Base-by-base conservation (phyloP, 2,797 vertebrate species). In the Mareca strepera region DNA sequence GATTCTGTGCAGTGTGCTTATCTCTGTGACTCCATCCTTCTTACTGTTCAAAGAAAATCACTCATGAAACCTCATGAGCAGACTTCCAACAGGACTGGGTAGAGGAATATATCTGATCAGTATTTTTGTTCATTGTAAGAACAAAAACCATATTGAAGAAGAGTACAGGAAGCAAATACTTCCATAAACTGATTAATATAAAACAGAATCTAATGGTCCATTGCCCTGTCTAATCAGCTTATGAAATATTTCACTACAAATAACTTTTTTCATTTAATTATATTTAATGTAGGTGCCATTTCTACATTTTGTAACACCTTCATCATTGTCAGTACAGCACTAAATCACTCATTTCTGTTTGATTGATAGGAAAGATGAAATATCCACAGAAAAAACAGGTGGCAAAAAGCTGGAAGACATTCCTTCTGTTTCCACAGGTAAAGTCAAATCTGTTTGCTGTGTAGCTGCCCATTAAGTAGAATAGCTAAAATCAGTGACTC, bases 341-440 rank as follows among this genome's bases (percentile, higher is more conserved):
- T 63, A 85, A 66, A 79, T 76, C 33, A 52, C 35, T 90, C 25
- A 35, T 96, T 94, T 91, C 56, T 96, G 44, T 91, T 96, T 77
- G 88, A 48, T 79, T 94, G 37, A 77, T 80, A 98, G 98, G 96
- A 98, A 98, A 95, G 97, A 97, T 64, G 97, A 97, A 93, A 77
- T 96, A 81, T 60, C 94, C 16, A 37, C 93, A 70, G 94, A 97
- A 62, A 96, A 97, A 91, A 80, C 73, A 28, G 63, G 92, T 73
- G 55, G 53, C 63, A 97, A 96, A 96, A 90, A 94, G 52, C 14
- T 72, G 6, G 93, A 91, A 44, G 94, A 97, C 17, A 82, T 76
- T 28, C 52, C 93, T 60, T 77, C 84, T 12, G 33, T 94, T 96
- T 89, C 96, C 39, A 92, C 94, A 97, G 98, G 98, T 98, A 96